Conservation (phyloP, 2,888 invertebrate species). For the Apamea epomidion region DNA sequence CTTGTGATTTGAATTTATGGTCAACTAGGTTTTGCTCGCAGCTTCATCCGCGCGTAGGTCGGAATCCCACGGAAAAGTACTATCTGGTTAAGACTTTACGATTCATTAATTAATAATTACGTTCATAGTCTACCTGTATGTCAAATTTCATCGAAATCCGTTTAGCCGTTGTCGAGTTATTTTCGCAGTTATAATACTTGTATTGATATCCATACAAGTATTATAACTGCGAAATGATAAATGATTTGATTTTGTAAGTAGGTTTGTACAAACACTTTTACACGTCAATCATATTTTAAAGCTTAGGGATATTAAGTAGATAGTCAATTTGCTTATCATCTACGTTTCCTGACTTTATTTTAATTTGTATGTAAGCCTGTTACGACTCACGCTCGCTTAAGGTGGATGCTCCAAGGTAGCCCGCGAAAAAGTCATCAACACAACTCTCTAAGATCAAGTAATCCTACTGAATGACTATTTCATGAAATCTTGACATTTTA, state of each 20-base stretch:
- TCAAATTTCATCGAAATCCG: background rate
- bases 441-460: too few species aligned
- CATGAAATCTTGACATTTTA: too few species aligned
- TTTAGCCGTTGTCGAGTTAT: too few species aligned
- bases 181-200: background rate
- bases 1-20: background rate
- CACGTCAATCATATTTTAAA: too few species aligned
- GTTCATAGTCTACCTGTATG: background rate
- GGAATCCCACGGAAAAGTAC: background rate
- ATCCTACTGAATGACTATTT: too few species aligned
- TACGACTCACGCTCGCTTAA: background rate
- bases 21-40: background rate
- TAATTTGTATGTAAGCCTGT: background rate
- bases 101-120: too few species aligned
- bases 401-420: too few species aligned
- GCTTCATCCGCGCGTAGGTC: background rate
- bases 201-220: background rate
- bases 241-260: too few species aligned
- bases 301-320: background rate
- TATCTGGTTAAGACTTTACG: background rate
- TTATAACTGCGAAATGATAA: too few species aligned
- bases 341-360: background rate
- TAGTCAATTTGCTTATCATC: background rate
- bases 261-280: too few species aligned
- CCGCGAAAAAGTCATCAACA: too few species aligned